A percentile compares a stretch with the other conserved stretches of the same genome.
Evolutionary conservation across 2,888 invertebrate genomes (phyloP).

Genomic region (Heliothis peltigera): DNA sequence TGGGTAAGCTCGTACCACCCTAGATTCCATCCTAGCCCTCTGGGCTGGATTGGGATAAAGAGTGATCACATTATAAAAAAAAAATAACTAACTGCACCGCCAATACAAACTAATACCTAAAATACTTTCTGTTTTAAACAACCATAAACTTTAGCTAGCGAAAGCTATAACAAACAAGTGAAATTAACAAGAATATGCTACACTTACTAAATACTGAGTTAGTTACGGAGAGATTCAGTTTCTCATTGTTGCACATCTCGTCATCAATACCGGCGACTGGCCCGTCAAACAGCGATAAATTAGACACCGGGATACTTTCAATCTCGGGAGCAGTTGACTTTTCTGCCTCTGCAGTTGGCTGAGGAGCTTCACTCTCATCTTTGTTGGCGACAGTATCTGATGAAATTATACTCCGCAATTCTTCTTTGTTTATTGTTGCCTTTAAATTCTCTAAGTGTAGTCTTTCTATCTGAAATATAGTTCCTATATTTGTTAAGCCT

Average conservation of each 20-base stretch:
- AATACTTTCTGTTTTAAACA: too few relatives aligned
- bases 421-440: constrained; percentile 29
- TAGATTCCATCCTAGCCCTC: too few relatives aligned
- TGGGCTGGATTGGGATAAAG: too few relatives aligned
- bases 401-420: constrained; percentile 3
- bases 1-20: too few relatives aligned
- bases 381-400: not conserved
- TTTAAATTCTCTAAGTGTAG: constrained; percentile 78
- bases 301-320: not conserved
- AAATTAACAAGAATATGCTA: not conserved
- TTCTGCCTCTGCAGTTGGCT: not conserved
- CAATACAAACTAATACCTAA: too few relatives aligned
- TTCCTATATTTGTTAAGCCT: too few relatives aligned
- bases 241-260: constrained; percentile 70
- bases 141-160: too few relatives aligned
- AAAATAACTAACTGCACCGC: too few relatives aligned
- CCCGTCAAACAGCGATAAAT: constrained; percentile 22
- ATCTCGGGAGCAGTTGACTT: not conserved
- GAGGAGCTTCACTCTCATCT: not conserved
- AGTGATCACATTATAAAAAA: too few relatives aligned
- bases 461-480: constrained; percentile 76
- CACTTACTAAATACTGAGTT: constrained; percentile 71
- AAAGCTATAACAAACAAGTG: too few relatives aligned
- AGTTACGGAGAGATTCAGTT: constrained; percentile 71
- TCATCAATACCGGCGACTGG: constrained; percentile 53